These are phyloP conservation scores for Machimus atricapillus DNA, from an alignment of 2,888 invertebrate genomes.

Conservation along the genomic window DNA sequence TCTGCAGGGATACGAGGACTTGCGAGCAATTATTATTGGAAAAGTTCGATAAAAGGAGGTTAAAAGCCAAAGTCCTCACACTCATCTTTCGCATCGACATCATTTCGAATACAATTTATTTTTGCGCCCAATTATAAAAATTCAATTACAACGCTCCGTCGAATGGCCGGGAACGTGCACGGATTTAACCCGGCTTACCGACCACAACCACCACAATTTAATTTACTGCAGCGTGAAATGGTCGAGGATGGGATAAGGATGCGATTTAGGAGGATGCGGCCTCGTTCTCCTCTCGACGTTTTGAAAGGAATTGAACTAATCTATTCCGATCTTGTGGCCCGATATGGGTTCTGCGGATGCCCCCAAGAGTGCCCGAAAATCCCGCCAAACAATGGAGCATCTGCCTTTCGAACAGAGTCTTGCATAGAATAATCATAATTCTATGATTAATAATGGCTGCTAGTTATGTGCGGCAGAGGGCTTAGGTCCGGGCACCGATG, in stretches of 20 bases:
- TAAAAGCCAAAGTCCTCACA: background rate
- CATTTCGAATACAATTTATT: background rate
- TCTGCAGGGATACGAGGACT: background rate
- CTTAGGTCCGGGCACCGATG: background rate
- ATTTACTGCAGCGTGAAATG: background rate
- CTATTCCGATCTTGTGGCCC: background rate
- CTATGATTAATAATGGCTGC: constrained; percentile 3
- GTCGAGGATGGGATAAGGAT: background rate
- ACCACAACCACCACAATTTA: background rate
- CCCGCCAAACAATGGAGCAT: constrained; percentile 4
- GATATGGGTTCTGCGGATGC: background rate
- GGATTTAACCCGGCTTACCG: background rate
- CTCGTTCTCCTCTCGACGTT: background rate
- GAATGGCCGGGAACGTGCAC: background rate
- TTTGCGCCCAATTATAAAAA: background rate
- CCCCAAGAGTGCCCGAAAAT: background rate
- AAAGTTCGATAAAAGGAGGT: background rate
- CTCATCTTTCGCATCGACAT: background rate
- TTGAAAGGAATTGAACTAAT: constrained; percentile 3
- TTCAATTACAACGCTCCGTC: background rate
- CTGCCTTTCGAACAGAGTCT: background rate
- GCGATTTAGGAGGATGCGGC: background rate
- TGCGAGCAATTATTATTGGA: background rate
- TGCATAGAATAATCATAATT: constrained; percentile 27
- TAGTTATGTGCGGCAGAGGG: background rate